phyloP scores from a whole-genome alignment of 2,797 vertebrate species.

The Bradypodion pumilum region DNA sequence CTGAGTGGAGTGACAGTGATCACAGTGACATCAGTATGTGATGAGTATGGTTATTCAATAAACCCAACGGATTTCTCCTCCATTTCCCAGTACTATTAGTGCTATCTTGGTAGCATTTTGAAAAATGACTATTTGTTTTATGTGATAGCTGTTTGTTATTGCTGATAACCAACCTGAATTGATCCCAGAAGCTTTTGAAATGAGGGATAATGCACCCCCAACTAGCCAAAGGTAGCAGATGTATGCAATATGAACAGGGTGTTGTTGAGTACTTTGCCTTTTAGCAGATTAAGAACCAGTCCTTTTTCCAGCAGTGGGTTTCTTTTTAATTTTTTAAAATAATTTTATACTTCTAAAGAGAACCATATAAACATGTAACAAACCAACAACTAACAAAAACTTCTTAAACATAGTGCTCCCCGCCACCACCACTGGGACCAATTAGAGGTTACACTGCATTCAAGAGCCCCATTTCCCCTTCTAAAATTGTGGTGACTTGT shows the following conservation, averaged over 20 bases:
- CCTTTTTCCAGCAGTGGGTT: background rate
- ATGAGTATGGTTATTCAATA: constrained; percentile 6
- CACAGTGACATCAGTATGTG: background rate
- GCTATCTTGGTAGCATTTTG: constrained; percentile 26
- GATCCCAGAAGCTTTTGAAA: constrained; percentile 59
- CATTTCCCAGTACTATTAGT: background rate
- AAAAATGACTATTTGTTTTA: constrained; percentile 54
- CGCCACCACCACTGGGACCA: too few species aligned
- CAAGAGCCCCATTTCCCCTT: too few species aligned
- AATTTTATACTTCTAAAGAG: too few species aligned
- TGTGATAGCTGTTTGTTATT: constrained; percentile 66
- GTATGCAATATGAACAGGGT: constrained; percentile 64
- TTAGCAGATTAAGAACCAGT: background rate
- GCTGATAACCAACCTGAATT: constrained; percentile 60
- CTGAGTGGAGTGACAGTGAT: background rate
- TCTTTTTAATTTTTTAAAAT: too few species aligned
- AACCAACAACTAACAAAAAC: too few species aligned
- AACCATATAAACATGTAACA: too few species aligned
- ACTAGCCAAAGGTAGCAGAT: constrained; percentile 65
- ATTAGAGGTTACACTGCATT: too few species aligned
- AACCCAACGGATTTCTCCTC: constrained; percentile 12
- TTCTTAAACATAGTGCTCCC: too few species aligned
- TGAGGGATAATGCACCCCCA: constrained; percentile 59
- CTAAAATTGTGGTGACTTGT: too few species aligned
- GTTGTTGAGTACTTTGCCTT: background rate